These are phyloP conservation scores for Orestias chungarensis DNA, from an alignment of 2,797 vertebrate species.

Conservation along the genomic window DNA sequence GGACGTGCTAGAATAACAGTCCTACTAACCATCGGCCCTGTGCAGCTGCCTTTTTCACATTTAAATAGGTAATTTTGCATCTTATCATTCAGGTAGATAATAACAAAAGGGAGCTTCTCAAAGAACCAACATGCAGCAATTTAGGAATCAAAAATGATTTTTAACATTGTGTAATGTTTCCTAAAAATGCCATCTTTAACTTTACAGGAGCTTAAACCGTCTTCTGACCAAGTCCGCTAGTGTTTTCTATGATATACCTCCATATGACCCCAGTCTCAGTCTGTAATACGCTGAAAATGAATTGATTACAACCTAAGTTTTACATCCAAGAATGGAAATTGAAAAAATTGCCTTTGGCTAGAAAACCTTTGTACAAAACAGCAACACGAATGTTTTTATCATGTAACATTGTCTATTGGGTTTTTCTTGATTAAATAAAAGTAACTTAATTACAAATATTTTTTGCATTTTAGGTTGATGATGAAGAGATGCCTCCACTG, in stretches of 20 bases:
- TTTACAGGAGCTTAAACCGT: neutral
- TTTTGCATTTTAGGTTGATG: slow-evolving; percentile 38
- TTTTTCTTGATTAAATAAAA: too few species aligned
- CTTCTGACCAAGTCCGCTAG: neutral
- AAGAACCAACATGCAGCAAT: neutral
- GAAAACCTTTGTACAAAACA: too few species aligned
- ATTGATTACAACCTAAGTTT: neutral
- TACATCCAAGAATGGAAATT: neutral
- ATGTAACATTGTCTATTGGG: too few species aligned
- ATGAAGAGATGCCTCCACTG: slow-evolving; percentile 64
- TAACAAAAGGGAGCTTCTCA: neutral
- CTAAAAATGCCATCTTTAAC: neutral
- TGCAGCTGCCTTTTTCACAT: neutral
- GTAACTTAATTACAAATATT: neutral
- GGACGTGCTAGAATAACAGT: neutral
- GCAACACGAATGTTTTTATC: too few species aligned
- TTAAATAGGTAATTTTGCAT: neutral
- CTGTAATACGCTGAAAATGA: neutral
- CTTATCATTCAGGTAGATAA: neutral
- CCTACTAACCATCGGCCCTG: too few species aligned
- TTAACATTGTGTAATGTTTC: neutral
- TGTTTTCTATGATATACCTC: neutral
- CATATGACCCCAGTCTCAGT: neutral
- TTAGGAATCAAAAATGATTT: neutral
- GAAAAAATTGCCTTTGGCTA: too few species aligned